phyloP scores from a whole-genome alignment of 1,140 invertebrate species.

The Apis florea region DNA sequence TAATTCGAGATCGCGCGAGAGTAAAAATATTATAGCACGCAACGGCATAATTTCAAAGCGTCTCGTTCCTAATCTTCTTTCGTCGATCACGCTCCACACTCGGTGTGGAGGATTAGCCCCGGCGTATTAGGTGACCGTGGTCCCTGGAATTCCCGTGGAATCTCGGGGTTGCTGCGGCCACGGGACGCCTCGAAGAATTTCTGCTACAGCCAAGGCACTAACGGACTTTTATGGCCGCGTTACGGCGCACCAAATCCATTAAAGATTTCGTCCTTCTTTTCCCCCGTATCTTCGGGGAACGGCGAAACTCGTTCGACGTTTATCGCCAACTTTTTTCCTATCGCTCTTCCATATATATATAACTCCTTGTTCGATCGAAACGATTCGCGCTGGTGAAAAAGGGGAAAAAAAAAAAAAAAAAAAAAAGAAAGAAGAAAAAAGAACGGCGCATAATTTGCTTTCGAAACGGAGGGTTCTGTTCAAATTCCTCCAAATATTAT shows the following conservation, averaged over 20 bases:
- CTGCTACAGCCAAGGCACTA: conserved; percentile 51
- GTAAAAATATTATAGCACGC: conserved; percentile 12
- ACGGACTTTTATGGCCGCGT: conserved; percentile 58
- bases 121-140: conserved; percentile 57
- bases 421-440: no score
- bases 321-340: background rate
- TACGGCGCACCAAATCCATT: conserved; percentile 40
- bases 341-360: background rate
- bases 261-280: conserved; percentile 31
- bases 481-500: background rate
- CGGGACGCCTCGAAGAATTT: conserved; percentile 65
- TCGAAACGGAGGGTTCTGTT: background rate
- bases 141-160: conserved; percentile 61
- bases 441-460: background rate
- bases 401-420: no score
- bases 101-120: conserved; percentile 56
- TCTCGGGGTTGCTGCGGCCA: conserved; percentile 53
- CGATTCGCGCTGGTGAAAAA: background rate
- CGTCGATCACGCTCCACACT: conserved; percentile 59
- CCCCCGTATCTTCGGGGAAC: conserved; percentile 29
- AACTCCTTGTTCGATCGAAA: no score
- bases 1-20: background rate
- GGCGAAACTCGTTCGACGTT: conserved; percentile 23
- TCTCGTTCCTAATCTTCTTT: conserved; percentile 62
- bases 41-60: background rate